Conservation (phyloP, 2,113 vertebrate genomes). For the cat (Felis catus) region DNA sequence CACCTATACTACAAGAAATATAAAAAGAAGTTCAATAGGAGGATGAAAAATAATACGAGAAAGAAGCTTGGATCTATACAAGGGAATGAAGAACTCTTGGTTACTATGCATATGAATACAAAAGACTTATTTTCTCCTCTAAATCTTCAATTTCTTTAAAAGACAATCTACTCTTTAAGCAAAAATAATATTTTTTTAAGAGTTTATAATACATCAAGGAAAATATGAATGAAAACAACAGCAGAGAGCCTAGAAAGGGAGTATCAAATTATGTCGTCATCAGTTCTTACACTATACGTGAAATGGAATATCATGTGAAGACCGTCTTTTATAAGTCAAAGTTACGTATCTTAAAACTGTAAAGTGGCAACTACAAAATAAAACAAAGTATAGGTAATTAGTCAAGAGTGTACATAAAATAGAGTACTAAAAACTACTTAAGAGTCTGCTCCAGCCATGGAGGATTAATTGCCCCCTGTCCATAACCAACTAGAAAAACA, state of each 20-base stretch:
- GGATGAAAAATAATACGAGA: neutral
- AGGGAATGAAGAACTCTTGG: neutral
- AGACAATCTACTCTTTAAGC: neutral
- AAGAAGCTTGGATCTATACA: neutral
- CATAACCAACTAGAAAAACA: neutral
- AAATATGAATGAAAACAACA: neutral
- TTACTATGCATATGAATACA: neutral
- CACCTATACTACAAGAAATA: neutral
- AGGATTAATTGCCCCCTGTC: neutral
- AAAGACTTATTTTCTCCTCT: neutral
- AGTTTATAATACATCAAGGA: neutral
- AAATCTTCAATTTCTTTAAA: neutral
- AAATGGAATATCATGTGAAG: neutral
- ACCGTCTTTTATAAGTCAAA: neutral
- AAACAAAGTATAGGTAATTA: neutral
- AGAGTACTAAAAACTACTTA: neutral
- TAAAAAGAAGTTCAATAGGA: neutral
- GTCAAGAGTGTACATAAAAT: neutral
- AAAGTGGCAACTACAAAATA: neutral
- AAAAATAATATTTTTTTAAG: neutral
- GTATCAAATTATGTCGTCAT: neutral
- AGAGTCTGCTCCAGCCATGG: neutral
- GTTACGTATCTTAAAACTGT: neutral
- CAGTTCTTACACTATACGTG: neutral
- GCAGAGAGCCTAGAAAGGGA: neutral